Evolutionary conservation across 1,140 invertebrate genomes (phyloP).

Genomic region (Heliothis virescens): DNA sequence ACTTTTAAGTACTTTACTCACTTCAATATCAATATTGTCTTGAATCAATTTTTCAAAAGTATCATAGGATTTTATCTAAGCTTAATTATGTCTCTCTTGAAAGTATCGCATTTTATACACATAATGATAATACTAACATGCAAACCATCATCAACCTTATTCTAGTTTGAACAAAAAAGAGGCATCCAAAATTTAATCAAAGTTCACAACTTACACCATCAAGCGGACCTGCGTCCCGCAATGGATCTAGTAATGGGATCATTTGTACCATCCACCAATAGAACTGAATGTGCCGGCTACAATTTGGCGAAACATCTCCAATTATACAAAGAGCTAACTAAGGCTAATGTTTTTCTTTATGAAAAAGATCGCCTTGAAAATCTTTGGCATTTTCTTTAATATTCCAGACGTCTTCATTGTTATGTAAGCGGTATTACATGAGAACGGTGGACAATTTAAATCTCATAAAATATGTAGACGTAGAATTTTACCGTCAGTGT

Average conservation of each 20-base stretch:
- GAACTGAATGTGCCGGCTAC: slow-evolving; percentile 58
- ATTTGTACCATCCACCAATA: slow-evolving; percentile 69
- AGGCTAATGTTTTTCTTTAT: slow-evolving; percentile 53
- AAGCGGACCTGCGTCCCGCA: slow-evolving; percentile 58
- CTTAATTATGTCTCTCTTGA: no score
- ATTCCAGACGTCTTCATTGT: slow-evolving; percentile 6
- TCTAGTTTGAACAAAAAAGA: background rate
- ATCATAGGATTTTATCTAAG: no score
- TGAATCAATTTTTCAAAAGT: no score
- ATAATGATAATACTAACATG: no score
- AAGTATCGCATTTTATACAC: no score
- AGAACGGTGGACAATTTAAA: slow-evolving; percentile 18
- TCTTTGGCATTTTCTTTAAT: slow-evolving; percentile 15
- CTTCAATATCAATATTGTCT: no score
- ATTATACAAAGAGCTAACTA: slow-evolving; percentile 51
- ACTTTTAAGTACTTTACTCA: no score
- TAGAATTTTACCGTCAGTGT: slow-evolving; percentile 1
- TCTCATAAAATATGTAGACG: slow-evolving; percentile 27
- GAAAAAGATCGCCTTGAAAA: slow-evolving; percentile 26
- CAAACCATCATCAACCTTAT: background rate
- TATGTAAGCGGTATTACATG: slow-evolving; percentile 9
- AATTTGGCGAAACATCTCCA: slow-evolving; percentile 63
- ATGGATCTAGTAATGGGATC: slow-evolving; percentile 68
- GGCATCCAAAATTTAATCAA: slow-evolving; percentile 31
- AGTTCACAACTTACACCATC: slow-evolving; percentile 52